Conservation (phyloP, 2,113 vertebrate species). For the Elephantulus edwardii region DNA sequence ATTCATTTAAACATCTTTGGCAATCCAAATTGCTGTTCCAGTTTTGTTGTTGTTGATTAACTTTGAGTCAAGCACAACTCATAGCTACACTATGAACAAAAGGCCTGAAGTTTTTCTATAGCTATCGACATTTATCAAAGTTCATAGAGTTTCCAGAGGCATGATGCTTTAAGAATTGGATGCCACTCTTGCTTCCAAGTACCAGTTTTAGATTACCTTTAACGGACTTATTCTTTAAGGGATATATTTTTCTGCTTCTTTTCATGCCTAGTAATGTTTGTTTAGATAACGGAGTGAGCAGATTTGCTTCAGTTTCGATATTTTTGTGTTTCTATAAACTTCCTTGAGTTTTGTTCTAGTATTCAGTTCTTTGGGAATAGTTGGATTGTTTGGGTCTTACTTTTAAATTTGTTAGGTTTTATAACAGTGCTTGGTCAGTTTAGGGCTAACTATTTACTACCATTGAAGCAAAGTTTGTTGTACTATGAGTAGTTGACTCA, state of each 20-base stretch:
- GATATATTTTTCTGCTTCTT: not conserved
- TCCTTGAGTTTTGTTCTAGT: not conserved
- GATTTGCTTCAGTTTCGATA: not conserved
- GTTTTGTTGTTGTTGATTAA: too few species aligned
- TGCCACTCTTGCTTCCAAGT: too few species aligned
- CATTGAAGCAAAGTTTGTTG: not conserved
- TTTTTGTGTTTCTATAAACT: constrained; percentile 9
- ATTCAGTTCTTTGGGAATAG: not conserved
- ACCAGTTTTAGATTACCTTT: not conserved
- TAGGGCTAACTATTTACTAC: not conserved
- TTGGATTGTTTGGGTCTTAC: not conserved
- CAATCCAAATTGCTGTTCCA: too few species aligned
- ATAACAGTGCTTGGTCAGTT: not conserved
- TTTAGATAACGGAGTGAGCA: not conserved
- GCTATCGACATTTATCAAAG: too few species aligned
- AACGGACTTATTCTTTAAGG: not conserved
- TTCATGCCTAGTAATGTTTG: not conserved
- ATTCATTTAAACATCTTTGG: not conserved
- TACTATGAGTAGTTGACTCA: too few species aligned
- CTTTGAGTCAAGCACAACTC: too few species aligned
- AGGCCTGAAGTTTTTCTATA: too few species aligned
- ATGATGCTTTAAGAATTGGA: too few species aligned
- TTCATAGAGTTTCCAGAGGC: too few species aligned
- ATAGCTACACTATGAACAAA: too few species aligned
- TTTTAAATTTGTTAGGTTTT: constrained; percentile 11